Evolutionary conservation across 2,888 invertebrate species (phyloP).

Genomic region (Drosophila mulleri): DNA sequence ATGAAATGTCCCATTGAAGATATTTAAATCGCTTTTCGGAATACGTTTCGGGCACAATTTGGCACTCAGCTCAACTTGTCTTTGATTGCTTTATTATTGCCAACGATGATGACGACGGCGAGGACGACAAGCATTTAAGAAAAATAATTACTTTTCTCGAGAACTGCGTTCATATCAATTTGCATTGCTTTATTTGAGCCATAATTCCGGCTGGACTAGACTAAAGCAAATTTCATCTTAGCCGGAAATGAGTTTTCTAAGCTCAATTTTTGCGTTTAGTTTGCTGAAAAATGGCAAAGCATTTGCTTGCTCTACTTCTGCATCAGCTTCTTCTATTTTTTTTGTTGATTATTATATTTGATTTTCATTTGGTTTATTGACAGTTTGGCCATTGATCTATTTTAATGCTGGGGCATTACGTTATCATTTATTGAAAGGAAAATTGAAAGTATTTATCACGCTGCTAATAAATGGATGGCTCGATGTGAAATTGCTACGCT

Average conservation of each 20-base stretch:
- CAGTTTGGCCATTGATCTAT: constrained; percentile 68
- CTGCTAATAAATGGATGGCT: constrained; percentile 77
- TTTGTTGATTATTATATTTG: constrained; percentile 5
- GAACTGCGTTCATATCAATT: neutral
- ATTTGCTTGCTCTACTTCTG: constrained; percentile 6
- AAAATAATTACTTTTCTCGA: constrained; percentile 12
- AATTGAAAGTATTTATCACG: constrained; percentile 81
- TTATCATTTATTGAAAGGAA: constrained; percentile 80
- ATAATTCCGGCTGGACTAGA: neutral
- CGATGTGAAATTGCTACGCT: constrained; percentile 53
- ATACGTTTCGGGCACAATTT: neutral
- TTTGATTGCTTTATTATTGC: constrained; percentile 8
- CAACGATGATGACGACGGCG: neutral
- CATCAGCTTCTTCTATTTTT: neutral
- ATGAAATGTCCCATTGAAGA: neutral
- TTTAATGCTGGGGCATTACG: constrained; percentile 76
- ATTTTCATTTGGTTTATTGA: constrained; percentile 22
- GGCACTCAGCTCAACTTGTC: constrained; percentile 1
- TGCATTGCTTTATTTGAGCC: neutral
- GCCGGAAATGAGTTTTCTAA: constrained; percentile 17
- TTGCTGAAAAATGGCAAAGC: constrained; percentile 23
- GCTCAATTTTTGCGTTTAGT: constrained; percentile 14
- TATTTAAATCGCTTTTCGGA: neutral
- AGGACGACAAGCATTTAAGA: too few species aligned
- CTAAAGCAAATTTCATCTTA: neutral